A percentile compares a stretch with the other conserved stretches of the same genome.
phyloP scores from a whole-genome alignment of 2,888 invertebrate genomes.

The Drosophila basisetae region DNA sequence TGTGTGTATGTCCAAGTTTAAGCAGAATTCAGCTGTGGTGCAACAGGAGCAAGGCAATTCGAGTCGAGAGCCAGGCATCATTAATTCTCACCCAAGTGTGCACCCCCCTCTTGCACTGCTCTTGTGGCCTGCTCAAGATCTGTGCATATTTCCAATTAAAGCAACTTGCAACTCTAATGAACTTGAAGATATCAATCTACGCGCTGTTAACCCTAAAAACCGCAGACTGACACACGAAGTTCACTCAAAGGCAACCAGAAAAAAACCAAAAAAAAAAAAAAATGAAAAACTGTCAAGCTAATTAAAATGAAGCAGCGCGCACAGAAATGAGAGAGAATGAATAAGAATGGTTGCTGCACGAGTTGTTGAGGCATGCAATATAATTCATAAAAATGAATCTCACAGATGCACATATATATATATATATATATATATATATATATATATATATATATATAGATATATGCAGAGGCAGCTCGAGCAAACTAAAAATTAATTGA shows the following conservation, averaged over 20 bases:
- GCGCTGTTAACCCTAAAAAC: conserved; percentile 78
- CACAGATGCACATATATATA: conserved; percentile 19
- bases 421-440: neutral
- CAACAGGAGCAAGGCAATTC: conserved; percentile 15
- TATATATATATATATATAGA: conserved; percentile 18
- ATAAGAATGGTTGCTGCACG: conserved; percentile 3
- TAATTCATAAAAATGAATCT: conserved; percentile 51
- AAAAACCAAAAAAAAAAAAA: conserved; percentile 14
- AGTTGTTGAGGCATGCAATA: conserved; percentile 40
- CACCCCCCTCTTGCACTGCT: neutral
- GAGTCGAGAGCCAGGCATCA: conserved; percentile 64
- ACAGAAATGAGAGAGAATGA: conserved; percentile 15
- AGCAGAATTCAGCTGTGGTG: conserved; percentile 61
- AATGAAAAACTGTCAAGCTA: conserved; percentile 71
- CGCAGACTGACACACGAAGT: conserved; percentile 46
- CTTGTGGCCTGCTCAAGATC: conserved; percentile 25
- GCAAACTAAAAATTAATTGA: conserved; percentile 60
- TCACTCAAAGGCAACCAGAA: conserved; percentile 33
- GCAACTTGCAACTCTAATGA: conserved; percentile 78
- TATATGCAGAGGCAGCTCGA: conserved; percentile 18
- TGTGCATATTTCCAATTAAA: conserved; percentile 80
- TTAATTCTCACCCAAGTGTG: conserved; percentile 79
- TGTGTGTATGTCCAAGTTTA: conserved; percentile 61
- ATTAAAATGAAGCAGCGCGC: conserved; percentile 65
- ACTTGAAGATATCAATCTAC: conserved; percentile 81